Percentiles rank a stretch among this genome's conserved stretches.
Evolutionary conservation across 2,888 invertebrate genomes (phyloP).

Genomic region (Synergus gifuensis): DNA sequence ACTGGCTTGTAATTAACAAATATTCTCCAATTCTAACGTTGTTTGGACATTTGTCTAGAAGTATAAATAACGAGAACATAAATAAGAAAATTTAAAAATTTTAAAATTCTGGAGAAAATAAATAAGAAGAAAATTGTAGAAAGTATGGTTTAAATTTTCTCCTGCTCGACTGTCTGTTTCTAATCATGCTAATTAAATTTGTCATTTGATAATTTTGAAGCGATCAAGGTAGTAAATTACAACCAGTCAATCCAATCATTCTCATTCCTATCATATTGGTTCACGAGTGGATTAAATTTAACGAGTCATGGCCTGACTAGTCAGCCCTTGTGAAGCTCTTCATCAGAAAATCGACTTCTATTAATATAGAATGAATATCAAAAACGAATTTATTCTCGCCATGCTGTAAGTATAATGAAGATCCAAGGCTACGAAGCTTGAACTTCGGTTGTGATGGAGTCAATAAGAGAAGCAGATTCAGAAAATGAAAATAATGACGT

Average conservation of each 20-base stretch:
- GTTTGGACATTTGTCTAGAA: neutral
- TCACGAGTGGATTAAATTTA: slow-evolving; percentile 22
- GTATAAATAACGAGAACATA: neutral
- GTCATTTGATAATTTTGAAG: neutral
- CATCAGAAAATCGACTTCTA: slow-evolving; percentile 29
- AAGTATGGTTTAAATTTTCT: neutral
- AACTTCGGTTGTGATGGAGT: neutral
- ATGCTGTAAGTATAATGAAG: neutral
- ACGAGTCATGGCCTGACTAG: neutral
- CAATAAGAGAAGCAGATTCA: neutral
- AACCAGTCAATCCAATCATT: slow-evolving; percentile 7
- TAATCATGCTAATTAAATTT: neutral
- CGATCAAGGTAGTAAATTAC: slow-evolving; percentile 10
- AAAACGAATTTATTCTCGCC: slow-evolving; percentile 4
- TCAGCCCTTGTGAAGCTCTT: slow-evolving; percentile 4
- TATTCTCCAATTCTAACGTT: neutral
- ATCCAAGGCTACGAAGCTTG: neutral
- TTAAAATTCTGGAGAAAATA: no score
- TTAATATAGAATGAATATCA: slow-evolving; percentile 27
- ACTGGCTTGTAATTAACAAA: slow-evolving; percentile 11
- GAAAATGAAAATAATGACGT: neutral
- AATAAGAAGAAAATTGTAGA: neutral
- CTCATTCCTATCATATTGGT: neutral
- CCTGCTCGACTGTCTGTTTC: neutral
- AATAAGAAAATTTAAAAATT: no score